A percentile compares a stretch with the other conserved stretches of the same genome.
These are phyloP conservation scores for Homarus gammarus DNA, from an alignment of 2,888 invertebrate species.

Conservation along the genomic window DNA sequence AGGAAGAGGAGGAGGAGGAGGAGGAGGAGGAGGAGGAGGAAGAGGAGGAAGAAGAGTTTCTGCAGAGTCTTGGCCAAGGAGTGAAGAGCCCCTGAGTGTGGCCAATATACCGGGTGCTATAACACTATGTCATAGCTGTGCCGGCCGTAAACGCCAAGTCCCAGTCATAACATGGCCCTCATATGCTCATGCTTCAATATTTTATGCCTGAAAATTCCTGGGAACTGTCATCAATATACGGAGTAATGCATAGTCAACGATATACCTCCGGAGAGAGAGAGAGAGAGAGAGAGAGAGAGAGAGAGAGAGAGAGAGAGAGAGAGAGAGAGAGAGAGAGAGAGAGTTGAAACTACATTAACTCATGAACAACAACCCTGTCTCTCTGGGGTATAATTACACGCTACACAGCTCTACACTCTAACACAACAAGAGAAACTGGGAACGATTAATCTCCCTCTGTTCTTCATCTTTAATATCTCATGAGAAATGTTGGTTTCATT, in stretches of 20 bases:
- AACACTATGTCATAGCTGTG: neutral
- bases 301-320: constrained; percentile 35
- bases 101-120: neutral
- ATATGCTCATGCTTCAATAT: neutral
- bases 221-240: constrained; percentile 1
- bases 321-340: constrained; percentile 33
- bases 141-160: neutral
- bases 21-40: no score
- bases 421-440: no score
- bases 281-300: constrained; percentile 30
- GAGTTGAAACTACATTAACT: no score
- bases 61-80: no score
- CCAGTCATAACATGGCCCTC: neutral
- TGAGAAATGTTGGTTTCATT: no score
- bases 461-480: no score
- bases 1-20: no score
- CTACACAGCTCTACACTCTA: no score
- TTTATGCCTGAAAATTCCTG: neutral
- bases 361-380: no score
- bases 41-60: neutral
- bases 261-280: neutral
- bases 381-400: no score
- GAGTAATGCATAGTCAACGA: constrained; percentile 12
- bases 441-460: no score
- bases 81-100: neutral